Base-by-base conservation (phyloP, 2,113 vertebrate genomes). In the Bos javanicus region DNA sequence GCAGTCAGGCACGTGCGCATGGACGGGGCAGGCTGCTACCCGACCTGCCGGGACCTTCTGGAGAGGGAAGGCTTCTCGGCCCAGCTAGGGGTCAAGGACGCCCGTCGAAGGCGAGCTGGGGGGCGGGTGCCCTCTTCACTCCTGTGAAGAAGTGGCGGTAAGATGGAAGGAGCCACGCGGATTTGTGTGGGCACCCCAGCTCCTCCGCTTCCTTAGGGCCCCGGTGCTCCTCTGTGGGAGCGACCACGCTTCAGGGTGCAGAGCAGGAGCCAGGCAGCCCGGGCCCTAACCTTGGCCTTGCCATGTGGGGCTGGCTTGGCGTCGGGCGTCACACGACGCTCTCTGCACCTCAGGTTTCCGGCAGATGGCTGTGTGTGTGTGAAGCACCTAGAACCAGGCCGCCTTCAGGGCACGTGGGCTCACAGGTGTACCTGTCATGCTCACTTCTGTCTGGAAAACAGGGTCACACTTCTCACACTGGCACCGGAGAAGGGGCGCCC, bases 1-100 rank as follows among this genome's bases (percentile, higher is more conserved):
- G 91, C 28, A 93, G 98, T 98, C 98, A 98, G 94, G 54, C 82
- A 36, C 56, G 87, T 81, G 6, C 1, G 4, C 9, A 94, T 85
- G 78, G 36, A 92, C 90, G 7, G 39, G 87, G 90, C 25, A 56
- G 95, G 94, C 54, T 57, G 95, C 84, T 91, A 71, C 98, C 97
- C 81, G 97, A 85, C 57, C 46, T 46, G 87, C 97, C 82, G 36
- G 88, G 97, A 30, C 67, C 17, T 52, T 57, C 52, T 71, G 50
- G 95, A 83, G 81, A 91, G 90, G 97, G 97, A 94, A 2, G 82
- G 95, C 95, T 97, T 59, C 92, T 3, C 1, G 39, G 90, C 60
- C n/a, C 57, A 30, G 67, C 2, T 90, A 90, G 17, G 33, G 84
- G 74, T 4, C 46, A 25, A 30, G 86, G 54, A 2, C 0, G 43